Evolutionary conservation across 1,140 invertebrate species (phyloP).

Genomic region (Zaprionus davidi): DNA sequence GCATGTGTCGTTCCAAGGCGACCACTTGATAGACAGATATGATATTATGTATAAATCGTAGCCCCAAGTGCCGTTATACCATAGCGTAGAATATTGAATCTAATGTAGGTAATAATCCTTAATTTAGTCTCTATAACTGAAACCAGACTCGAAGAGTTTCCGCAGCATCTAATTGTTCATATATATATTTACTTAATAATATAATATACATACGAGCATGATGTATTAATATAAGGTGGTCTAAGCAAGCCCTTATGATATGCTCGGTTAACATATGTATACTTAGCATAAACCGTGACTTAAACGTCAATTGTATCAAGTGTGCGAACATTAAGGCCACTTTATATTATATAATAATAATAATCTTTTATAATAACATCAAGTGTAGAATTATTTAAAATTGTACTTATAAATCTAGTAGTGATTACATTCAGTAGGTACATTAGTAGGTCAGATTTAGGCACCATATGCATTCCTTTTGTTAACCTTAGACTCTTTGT

Average conservation of each 20-base stretch:
- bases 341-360: too few species aligned
- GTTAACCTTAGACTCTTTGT: background rate
- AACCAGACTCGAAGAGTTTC: background rate
- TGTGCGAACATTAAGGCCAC: too few species aligned
- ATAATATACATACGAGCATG: background rate
- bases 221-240: too few species aligned
- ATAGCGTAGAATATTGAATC: background rate
- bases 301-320: too few species aligned
- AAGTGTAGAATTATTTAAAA: background rate
- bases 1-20: constrained; percentile 83
- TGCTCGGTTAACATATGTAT: too few species aligned
- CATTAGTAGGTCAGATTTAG: background rate
- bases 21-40: background rate
- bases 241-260: too few species aligned
- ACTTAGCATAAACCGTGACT: too few species aligned
- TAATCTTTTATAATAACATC: too few species aligned
- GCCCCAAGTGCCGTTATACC: constrained; percentile 46
- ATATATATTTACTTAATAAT: background rate
- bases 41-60: background rate
- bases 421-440: background rate
- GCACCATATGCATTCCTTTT: background rate
- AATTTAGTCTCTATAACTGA: background rate
- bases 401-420: background rate
- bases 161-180: background rate
- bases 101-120: background rate